Evolutionary conservation across 1,140 invertebrate species (phyloP), one percentile per base, ranked within the genome.

Genomic region (Cardiocondyla obscurior): DNA sequence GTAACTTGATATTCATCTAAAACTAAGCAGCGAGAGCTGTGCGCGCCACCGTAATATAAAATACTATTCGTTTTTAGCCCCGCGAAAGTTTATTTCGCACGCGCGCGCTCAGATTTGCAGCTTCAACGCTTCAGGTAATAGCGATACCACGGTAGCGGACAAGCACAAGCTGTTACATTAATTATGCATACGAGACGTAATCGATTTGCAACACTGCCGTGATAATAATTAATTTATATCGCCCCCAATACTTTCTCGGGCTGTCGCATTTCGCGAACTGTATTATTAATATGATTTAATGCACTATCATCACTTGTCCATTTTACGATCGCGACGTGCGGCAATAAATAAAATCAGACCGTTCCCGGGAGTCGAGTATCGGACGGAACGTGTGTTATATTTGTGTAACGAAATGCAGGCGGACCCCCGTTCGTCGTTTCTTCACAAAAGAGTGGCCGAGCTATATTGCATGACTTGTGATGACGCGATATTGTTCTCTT

Each of bases 381-480:
- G 42, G 46, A 53, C n/a, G n/a, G 25, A 42, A 30, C 12, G 14
- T 36, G 7, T 36, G 22, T 16, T 60, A 19, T 33, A 36, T 57
- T 19, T 10, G 14, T 57, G 60, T 74, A 36, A 62, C 58, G 58
- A 81, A 83, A 70, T 57, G 16, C 12, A 51, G n/a, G n/a, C n/a
- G n/a, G n/a, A n/a, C 16, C 30, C 19, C 19, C 33, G 10, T 30
- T 53, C 28, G n/a, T 69, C 65, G 44, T 33, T n/a, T 74, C 62
- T 51, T 33, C 49, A 60, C 64, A 30, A 67, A 76, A 72, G 69
- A 64, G 62, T 60, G 14, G 46, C 62, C 33, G 33, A 51, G 39
- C 72, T 57, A 84, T 88, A 81, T 82, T 69, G 84, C 81, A 39
- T 82, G 81, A 89, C 85, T 87, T 83, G 83, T 83, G 87, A 87